Percentiles rank a stretch among this genome's conserved stretches.
phyloP scores from a whole-genome alignment of 2,888 invertebrate genomes.

The Lasiommata megera region DNA sequence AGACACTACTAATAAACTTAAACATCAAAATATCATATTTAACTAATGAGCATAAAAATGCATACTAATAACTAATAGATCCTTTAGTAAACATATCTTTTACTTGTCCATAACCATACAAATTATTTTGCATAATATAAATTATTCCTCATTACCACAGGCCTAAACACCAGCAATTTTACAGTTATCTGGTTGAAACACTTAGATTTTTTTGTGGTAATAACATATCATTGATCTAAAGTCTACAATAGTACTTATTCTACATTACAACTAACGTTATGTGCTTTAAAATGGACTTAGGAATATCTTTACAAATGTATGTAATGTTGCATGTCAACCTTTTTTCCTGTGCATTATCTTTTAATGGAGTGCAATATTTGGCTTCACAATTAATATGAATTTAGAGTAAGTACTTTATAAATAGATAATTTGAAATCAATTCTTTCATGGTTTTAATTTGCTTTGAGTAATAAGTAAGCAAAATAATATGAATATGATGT shows the following conservation, averaged over 20 bases:
- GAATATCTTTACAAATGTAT: constrained; percentile 10
- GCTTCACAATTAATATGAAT: background rate
- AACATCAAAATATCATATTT: no score
- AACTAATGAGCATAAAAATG: background rate
- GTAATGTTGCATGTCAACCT: background rate
- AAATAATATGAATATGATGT: constrained; percentile 2
- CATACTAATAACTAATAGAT: no score
- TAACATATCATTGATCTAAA: background rate
- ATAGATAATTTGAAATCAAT: constrained; percentile 6
- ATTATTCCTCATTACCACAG: no score
- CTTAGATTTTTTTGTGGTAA: background rate
- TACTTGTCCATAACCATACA: no score
- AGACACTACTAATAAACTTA: no score
- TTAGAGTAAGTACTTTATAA: background rate
- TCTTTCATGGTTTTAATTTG: background rate
- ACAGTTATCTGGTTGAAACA: background rate
- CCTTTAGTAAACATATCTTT: no score
- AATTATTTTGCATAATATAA: no score
- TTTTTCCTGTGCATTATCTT: constrained; percentile 20
- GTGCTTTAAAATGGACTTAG: constrained; percentile 29
- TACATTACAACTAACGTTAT: constrained; percentile 9
- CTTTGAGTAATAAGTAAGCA: background rate
- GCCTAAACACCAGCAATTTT: no score
- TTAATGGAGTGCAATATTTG: constrained; percentile 22
- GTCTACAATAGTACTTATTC: constrained; percentile 1